Evolutionary conservation across 1,140 invertebrate genomes (phyloP), one percentile per base, ranked within the genome.

Genomic region (Eciton burchellii): DNA sequence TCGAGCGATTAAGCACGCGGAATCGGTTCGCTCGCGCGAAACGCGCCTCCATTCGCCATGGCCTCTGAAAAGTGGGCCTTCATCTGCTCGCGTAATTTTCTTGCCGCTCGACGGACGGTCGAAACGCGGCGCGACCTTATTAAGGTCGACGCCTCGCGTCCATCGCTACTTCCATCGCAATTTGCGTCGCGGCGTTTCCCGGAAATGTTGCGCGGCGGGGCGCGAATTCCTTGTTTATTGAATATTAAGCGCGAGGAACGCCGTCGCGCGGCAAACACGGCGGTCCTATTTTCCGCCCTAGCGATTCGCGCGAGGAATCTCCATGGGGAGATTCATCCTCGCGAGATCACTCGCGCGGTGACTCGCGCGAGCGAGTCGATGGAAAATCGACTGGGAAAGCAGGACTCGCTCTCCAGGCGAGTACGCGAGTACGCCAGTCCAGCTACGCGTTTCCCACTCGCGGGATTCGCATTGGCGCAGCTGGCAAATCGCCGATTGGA

Each of bases 261-360:
- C 56, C 56, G 62, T 66, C 81, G 66, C 21, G 72, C 71, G 60
- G 70, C 59, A 84, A 83, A 82, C 84, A 77, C 35, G 2, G 73
- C 56, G 65, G 65, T 83, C 66, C 85, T 83, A 87, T 87, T 87
- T 87, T 87, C 68, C 85, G 83, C 84, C 79, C 81, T 59, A 41
- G 66, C 83, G 76, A 41, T 56, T 41, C 68, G 63, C 68, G 63
- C 35, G 59, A 74, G 47, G 70, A 74, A 47, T 62, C 81, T 29
- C 66, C 19, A 73, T 54, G 68, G 41, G 35, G 45, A 86, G 84
- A 86, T 87, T 87, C 83, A 86, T 87, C 41, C 81, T 54, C 29
- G 26, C 73, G 79, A 85, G 41, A 70, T 73, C 52, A 81, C 82
- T 82, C 65, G 81, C 19, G 21, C 62, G 77, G 29, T 81, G 41